These are phyloP conservation scores for Calcarius lapponicus DNA, from an alignment of 2,797 vertebrate genomes.

Conservation along the genomic window DNA sequence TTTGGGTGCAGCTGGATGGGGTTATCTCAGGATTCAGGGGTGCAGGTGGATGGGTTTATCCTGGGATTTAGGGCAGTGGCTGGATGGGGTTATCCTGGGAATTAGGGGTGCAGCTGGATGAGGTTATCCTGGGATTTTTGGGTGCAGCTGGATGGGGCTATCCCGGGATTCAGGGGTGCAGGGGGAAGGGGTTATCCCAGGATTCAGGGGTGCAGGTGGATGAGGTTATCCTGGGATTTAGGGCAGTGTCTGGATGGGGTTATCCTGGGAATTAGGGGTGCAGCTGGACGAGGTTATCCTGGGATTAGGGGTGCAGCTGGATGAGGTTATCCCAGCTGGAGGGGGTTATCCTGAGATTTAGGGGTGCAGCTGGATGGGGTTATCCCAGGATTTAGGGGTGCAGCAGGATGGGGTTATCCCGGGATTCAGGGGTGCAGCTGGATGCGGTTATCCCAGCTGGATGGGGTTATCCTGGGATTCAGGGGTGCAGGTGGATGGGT, in stretches of 20 bases:
- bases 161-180: background rate
- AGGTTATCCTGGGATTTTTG: background rate
- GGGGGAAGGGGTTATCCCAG: no score
- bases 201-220: background rate
- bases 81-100: no score
- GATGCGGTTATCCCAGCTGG: no score
- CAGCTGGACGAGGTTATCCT: background rate
- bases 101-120: no score
- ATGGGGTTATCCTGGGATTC: no score
- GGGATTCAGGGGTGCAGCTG: background rate
- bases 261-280: no score
- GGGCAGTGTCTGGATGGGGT: no score
- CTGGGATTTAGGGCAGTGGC: fast-evolving
- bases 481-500: no score
- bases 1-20: background rate
- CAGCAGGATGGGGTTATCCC: background rate
- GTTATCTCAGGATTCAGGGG: background rate
- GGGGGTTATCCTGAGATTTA: no score
- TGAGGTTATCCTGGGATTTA: no score
- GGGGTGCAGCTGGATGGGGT: background rate
- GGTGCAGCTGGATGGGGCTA: background rate
- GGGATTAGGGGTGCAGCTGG: background rate
- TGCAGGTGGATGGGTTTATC: background rate
- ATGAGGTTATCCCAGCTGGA: background rate
- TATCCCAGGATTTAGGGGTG: no score